A percentile compares a stretch with the other conserved stretches of the same genome.
These are phyloP conservation scores for Hyles vespertilio DNA, from an alignment of 1,140 invertebrate species.

Conservation along the genomic window DNA sequence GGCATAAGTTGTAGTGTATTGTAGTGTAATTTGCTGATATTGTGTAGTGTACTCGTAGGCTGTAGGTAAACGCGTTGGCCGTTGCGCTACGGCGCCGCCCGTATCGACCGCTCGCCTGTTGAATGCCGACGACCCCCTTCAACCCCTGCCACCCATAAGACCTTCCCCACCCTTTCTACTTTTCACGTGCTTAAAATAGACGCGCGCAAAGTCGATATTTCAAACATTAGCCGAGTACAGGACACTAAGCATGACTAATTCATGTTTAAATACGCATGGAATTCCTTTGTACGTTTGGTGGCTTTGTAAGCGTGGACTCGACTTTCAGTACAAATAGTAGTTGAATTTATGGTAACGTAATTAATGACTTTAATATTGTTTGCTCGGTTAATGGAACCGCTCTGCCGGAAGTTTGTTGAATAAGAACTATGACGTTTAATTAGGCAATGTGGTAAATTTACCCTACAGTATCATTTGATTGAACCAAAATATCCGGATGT, in stretches of 20 bases:
- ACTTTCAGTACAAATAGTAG: background rate
- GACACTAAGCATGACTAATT: constrained; percentile 39
- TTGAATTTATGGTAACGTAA: background rate
- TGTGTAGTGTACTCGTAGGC: constrained; percentile 23
- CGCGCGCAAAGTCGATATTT: constrained; percentile 66
- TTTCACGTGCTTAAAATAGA: constrained; percentile 73
- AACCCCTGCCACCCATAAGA: constrained; percentile 41
- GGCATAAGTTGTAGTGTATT: background rate
- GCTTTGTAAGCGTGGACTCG: constrained; percentile 3
- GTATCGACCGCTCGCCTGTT: constrained; percentile 71
- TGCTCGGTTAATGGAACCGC: constrained; percentile 1
- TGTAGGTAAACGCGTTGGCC: constrained; percentile 32
- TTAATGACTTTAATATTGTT: constrained; percentile 10
- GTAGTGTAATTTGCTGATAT: constrained; percentile 20
- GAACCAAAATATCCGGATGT: no score
- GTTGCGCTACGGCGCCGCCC: constrained; percentile 53
- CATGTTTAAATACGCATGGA: constrained; percentile 10
- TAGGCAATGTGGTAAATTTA: no score
- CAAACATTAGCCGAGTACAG: constrained; percentile 59
- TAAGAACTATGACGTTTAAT: no score
- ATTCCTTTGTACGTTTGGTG: constrained; percentile 21
- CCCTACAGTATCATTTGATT: no score
- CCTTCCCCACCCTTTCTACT: constrained; percentile 49
- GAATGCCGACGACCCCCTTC: constrained; percentile 59
- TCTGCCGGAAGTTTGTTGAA: background rate